Conservation (phyloP, 2,797 vertebrate genomes). For the Sebastes aleutianus region DNA sequence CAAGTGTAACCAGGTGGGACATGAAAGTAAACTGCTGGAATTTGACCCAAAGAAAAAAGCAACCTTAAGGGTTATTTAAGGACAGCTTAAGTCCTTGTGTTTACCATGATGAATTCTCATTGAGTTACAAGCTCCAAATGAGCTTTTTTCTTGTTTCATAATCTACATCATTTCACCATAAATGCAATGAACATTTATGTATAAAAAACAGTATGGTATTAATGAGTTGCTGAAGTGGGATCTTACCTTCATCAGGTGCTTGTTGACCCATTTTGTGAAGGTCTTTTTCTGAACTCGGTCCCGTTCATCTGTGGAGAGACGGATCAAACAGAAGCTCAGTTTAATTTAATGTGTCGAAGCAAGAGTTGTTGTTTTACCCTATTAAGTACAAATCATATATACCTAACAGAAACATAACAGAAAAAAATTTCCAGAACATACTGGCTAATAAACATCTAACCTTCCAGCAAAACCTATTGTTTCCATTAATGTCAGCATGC, state of each 20-base stretch:
- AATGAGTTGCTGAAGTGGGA: background rate
- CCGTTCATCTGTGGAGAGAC: slow-evolving; percentile 88
- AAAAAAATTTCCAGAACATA: background rate
- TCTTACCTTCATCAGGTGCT: slow-evolving; percentile 94
- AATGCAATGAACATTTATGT: background rate
- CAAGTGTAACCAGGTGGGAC: background rate
- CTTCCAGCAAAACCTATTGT: too few species aligned
- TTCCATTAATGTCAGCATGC: background rate
- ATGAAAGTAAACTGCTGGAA: background rate
- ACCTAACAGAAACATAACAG: background rate
- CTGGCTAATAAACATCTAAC: background rate
- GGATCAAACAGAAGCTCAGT: slow-evolving; percentile 6
- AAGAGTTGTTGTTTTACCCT: background rate
- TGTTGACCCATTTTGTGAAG: slow-evolving; percentile 99
- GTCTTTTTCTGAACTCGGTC: slow-evolving; percentile 98
- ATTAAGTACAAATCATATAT: background rate
- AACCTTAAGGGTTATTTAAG: background rate
- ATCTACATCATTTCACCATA: background rate
- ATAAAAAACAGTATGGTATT: background rate
- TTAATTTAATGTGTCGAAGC: background rate
- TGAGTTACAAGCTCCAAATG: background rate
- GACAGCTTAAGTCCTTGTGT: background rate
- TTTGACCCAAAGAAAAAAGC: background rate
- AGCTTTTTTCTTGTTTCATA: background rate
- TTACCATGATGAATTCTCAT: background rate